Base-by-base conservation (phyloP, 1,140 invertebrate genomes). In the Panagrolaimus sp. region DNA sequence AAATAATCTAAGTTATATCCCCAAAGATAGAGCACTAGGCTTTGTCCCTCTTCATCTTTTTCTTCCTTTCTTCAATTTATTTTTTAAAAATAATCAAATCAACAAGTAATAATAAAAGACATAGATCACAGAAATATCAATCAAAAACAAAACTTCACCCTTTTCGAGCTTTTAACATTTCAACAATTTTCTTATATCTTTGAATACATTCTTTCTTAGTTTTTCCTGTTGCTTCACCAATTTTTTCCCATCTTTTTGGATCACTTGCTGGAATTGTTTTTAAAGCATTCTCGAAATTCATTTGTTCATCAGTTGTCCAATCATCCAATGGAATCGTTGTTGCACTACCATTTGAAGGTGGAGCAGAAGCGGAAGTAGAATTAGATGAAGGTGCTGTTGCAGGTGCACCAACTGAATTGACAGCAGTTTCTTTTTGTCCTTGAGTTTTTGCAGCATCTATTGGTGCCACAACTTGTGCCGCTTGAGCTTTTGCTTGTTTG, bases 161-260 rank as follows among this genome's bases (percentile, higher is more conserved):
- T 27, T 57, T 57, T 20, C 51, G 51, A 57, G 51, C 68, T 65
- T 71, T 71, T 51, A 71, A 27, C 57, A 71, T 68, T 63, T 70
- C 66, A 23, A 72, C 70, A 14, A 72, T 23, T 31, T 74, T 92
- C 87, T 97, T 97, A 83, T 93, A 96, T 78, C 95, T 87, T 74
- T 90, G 91, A 88, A 97, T 91, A 83, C 95, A 98, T 76, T 98
- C 94, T 83, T 96, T 97, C 87, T 97, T 96, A 74, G 88, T 90
- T 76, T 75, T 89, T 5, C 79, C 89, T 77, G 98, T 88, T 83
- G 90, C 91, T 45, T 90, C 89, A 0, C 94, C 90, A 73, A 98
- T 96, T 79, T 90, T 88, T 72, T 97, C 94, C 95, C 94, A 98
- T 65, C 95, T 87, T 72, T 97, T 92, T 0, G 89, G 83, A 16